Evolutionary conservation across 2,888 invertebrate genomes (phyloP), one percentile per base, ranked within the genome.

Genomic region (Octonoba sinensis): DNA sequence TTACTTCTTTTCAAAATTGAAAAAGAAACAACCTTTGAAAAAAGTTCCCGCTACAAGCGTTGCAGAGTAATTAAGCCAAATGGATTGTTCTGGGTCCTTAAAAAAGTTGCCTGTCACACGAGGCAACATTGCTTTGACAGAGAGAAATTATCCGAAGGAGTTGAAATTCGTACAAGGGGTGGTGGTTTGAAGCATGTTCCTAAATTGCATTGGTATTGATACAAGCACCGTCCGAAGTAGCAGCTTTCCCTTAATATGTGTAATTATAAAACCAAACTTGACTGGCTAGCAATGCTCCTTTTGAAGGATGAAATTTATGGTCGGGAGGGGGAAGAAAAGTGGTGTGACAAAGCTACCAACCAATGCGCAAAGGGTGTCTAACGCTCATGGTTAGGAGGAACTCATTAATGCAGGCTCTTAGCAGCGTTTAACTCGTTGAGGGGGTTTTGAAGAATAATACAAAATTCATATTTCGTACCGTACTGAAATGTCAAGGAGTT

Each of bases 241-340:
- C 69, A 76, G 76, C 54, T 56, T 69, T 54, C 62, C 69, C 65
- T 76, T 64, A 69, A 70, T 54, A 62, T 70, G 62, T 64, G 69
- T 76, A 76, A 76, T 76, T 76, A 76, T 76, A 70, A 76, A 76
- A 70, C 54, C 60, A 70, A 69, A 76, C 64, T 76, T 70, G 60
- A 59, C 75, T 75, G 44, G 70, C 16, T 27, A 44, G 57, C 62
- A 70, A 77, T 62, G 62, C 51, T 62, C 56, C 60, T 69, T 76
- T 70, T 54, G 69, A 54, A 56, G 56, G 70, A 54, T 64, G 64
- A 77, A 77, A 77, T 77, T 77, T 69, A 77, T 77, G 77, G 64
- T 56, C 44, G 47, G 44, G 36, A 46, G 65, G 65, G 65, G 59
- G 36, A 11, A 36, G 36, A 36, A 36, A 36, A 36, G 36, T 36